A percentile compares a stretch with the other conserved stretches of the same genome.
Evolutionary conservation across 1,140 invertebrate genomes (phyloP).

Genomic region (Drosophila neocordata): DNA sequence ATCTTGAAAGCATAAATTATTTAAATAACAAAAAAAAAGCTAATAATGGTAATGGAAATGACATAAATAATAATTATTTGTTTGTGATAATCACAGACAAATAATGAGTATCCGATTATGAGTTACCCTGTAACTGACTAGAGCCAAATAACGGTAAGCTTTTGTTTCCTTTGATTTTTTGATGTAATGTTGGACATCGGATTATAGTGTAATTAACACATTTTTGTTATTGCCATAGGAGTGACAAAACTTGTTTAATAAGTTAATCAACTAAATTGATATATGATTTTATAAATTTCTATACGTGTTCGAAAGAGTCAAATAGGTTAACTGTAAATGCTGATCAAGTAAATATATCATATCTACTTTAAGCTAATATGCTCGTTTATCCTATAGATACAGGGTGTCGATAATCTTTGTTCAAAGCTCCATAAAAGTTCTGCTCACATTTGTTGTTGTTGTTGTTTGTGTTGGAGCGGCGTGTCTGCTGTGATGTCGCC

Average conservation of each 20-base stretch:
- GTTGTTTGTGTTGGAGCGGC: slow-evolving; percentile 2
- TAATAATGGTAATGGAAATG: slow-evolving; percentile 32
- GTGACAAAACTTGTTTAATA: too few species aligned
- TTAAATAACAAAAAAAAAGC: slow-evolving; percentile 20
- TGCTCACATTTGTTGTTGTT: slow-evolving; percentile 36
- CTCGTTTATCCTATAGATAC: background rate
- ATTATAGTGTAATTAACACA: too few species aligned
- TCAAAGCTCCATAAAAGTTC: slow-evolving; percentile 11
- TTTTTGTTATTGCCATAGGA: too few species aligned
- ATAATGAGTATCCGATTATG: background rate
- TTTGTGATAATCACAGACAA: background rate
- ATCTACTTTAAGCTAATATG: too few species aligned
- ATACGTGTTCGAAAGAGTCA: too few species aligned
- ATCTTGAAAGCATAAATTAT: slow-evolving; percentile 6
- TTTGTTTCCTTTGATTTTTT: too few species aligned
- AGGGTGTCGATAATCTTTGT: slow-evolving; percentile 24
- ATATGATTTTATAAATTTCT: too few species aligned
- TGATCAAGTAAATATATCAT: too few species aligned
- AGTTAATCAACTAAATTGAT: too few species aligned
- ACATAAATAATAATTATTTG: slow-evolving; percentile 48
- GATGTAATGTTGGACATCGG: too few species aligned
- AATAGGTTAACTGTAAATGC: too few species aligned
- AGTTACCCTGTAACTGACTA: background rate
- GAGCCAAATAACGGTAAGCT: too few species aligned
- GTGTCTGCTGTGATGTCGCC: slow-evolving; percentile 25